phyloP scores from a whole-genome alignment of 2,113 vertebrate species.

The Hoplias malabaricus region DNA sequence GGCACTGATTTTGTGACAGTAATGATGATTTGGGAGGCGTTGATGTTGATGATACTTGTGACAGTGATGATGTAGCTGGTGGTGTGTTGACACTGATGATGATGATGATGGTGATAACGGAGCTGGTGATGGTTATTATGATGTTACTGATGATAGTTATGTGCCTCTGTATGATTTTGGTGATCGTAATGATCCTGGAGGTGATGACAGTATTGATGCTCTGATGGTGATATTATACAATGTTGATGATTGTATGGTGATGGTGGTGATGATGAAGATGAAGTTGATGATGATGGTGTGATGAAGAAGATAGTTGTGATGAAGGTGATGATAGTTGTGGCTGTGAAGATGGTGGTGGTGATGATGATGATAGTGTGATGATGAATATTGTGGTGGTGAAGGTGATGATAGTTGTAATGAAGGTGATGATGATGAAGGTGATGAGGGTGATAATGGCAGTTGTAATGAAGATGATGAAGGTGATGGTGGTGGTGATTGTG shows the following conservation, averaged over 20 bases:
- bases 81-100: too few relatives aligned
- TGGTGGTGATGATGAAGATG: neutral
- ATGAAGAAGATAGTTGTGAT: neutral
- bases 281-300: neutral
- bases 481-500: neutral
- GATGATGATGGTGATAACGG: neutral
- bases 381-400: neutral
- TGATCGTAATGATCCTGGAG: neutral
- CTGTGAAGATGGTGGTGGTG: neutral
- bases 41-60: neutral
- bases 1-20: too few relatives aligned
- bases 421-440: neutral
- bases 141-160: too few relatives aligned
- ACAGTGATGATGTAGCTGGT: neutral
- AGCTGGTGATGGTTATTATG: neutral
- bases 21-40: too few relatives aligned
- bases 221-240: too few relatives aligned
- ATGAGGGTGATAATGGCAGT: neutral
- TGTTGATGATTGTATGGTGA: too few relatives aligned
- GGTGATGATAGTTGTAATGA: neutral
- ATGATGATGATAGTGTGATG: neutral
- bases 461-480: neutral
- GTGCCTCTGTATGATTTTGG: too few relatives aligned
- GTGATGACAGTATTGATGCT: neutral
- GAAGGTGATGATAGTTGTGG: neutral